These are phyloP conservation scores for Lacerta viridis DNA, from an alignment of 2,797 vertebrate genomes.

Conservation along the genomic window DNA sequence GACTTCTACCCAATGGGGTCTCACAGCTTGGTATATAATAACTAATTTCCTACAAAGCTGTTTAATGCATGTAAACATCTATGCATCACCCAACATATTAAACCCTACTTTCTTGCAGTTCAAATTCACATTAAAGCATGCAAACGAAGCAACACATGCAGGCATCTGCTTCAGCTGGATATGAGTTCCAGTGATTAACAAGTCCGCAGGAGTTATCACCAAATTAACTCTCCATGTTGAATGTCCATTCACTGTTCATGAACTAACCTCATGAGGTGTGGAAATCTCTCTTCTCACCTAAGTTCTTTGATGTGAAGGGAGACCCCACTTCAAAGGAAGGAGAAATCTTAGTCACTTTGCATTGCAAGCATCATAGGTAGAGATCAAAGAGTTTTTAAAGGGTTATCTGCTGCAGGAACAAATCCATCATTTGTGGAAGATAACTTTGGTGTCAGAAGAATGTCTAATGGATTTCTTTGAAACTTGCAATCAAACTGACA, in stretches of 20 bases:
- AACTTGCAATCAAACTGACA: background rate
- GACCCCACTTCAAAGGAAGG: constrained; percentile 12
- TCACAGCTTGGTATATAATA: no score
- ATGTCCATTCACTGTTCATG: background rate
- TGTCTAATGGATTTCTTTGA: constrained; percentile 10
- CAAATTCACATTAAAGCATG: background rate
- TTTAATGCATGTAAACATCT: background rate
- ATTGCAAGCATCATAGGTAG: background rate
- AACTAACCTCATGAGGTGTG: background rate
- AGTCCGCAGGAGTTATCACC: background rate
- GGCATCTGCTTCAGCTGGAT: background rate
- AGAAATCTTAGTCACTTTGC: background rate
- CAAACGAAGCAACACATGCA: background rate
- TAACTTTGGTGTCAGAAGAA: background rate
- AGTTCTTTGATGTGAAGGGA: constrained; percentile 7
- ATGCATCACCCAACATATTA: background rate
- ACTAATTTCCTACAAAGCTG: background rate
- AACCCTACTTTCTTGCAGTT: background rate
- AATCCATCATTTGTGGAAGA: constrained; percentile 18
- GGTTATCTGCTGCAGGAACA: constrained; percentile 6
- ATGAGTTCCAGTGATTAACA: background rate
- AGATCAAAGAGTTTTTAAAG: constrained; percentile 14
- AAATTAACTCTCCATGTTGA: background rate
- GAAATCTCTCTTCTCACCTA: background rate
- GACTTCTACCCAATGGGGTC: background rate